phyloP scores from a whole-genome alignment of 1,140 invertebrate genomes.

The Epicauta chinensis region DNA sequence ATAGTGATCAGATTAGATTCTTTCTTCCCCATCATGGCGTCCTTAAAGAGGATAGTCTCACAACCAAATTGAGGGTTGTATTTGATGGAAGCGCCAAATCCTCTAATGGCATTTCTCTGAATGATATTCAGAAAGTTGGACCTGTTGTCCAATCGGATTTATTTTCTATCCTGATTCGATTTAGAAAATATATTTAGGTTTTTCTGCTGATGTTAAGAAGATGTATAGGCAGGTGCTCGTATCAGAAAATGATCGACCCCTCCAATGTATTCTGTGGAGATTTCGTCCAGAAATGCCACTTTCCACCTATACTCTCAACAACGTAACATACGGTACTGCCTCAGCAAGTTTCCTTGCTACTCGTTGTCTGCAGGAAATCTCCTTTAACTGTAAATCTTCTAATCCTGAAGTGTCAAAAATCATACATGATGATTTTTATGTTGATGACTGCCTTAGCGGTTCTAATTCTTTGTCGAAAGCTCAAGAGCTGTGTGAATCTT shows the following conservation, averaged over 20 bases:
- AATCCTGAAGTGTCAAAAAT: conserved; percentile 28
- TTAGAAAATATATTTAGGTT: conserved; percentile 36
- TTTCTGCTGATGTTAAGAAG: conserved; percentile 40
- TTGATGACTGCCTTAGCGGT: conserved; percentile 45
- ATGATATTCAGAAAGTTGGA: conserved; percentile 38
- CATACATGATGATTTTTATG: conserved; percentile 42
- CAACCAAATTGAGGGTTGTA: too few species aligned
- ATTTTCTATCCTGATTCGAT: conserved; percentile 39
- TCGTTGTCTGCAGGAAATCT: conserved; percentile 33
- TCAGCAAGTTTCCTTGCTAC: conserved; percentile 39
- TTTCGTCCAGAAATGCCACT: conserved; percentile 21
- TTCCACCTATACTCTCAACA: conserved; percentile 35
- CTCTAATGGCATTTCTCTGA: conserved; percentile 33
- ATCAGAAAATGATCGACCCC: conserved; percentile 32
- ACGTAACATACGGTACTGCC: conserved; percentile 41
- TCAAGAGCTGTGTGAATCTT: conserved; percentile 8
- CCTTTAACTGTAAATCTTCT: too few species aligned
- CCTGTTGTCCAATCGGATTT: conserved; percentile 42
- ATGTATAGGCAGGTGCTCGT: conserved; percentile 44
- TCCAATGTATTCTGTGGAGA: conserved; percentile 44
- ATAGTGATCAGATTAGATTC: too few species aligned
- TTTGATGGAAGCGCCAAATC: too few species aligned
- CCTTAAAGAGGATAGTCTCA: too few species aligned
- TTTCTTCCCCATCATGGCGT: too few species aligned
- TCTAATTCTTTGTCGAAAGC: conserved; percentile 24